phyloP scores from a whole-genome alignment of 2,888 invertebrate species.

The Callinectes sapidus region DNA sequence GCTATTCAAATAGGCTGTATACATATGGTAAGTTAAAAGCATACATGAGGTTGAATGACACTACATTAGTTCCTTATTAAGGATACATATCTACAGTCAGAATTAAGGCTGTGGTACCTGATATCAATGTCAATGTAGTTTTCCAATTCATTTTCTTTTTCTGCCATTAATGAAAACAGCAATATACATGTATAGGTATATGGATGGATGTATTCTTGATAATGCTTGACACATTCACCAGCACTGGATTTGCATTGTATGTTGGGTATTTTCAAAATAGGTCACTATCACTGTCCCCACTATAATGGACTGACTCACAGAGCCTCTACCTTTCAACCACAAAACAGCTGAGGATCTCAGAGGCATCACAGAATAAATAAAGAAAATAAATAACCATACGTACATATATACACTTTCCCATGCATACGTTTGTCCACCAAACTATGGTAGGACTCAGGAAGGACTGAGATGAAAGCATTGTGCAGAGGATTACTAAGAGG shows the following conservation, averaged over 20 bases:
- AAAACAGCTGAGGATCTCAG: background rate
- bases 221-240: constrained; percentile 6
- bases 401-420: background rate
- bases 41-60: constrained; percentile 6
- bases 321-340: background rate
- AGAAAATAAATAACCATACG: background rate
- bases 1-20: background rate
- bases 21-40: background rate
- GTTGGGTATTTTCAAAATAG: background rate
- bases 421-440: background rate
- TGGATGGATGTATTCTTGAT: constrained; percentile 37
- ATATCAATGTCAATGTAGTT: constrained; percentile 32
- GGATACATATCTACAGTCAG: constrained; percentile 26
- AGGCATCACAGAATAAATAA: background rate
- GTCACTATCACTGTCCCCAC: background rate
- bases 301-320: background rate
- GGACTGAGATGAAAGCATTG: background rate
- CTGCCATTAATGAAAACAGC: background rate
- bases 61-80: constrained; percentile 18
- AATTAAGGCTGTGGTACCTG: constrained; percentile 35
- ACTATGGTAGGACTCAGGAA: background rate
- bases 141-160: constrained; percentile 25
- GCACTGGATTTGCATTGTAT: background rate
- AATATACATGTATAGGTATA: constrained; percentile 11
- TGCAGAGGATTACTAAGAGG: background rate